A percentile compares a stretch with the other conserved stretches of the same genome.
Conservation (phyloP, 2,113 vertebrate genomes). For the Alethe diademata region DNA sequence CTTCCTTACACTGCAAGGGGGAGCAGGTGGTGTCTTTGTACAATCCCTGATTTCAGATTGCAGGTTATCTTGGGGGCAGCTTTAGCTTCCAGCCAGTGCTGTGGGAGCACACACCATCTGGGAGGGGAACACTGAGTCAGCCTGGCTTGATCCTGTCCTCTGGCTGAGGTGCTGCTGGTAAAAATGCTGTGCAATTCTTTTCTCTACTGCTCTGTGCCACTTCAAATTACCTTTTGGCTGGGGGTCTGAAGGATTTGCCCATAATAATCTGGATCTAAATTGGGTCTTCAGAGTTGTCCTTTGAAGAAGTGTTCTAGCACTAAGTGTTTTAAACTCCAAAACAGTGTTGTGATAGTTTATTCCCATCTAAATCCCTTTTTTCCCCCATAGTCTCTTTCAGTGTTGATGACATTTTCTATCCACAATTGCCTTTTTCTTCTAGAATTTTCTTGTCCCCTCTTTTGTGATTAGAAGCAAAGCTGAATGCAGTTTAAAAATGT, state of each 20-base stretch:
- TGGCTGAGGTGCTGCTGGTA: neutral
- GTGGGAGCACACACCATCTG: neutral
- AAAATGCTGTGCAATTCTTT: neutral
- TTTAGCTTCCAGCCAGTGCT: neutral
- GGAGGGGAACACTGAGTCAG: neutral
- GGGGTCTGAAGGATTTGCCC: neutral
- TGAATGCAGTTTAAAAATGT: neutral
- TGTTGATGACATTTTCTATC: neutral
- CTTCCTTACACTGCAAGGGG: neutral
- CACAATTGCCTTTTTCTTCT: neutral
- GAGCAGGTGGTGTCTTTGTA: slow-evolving; percentile 43
- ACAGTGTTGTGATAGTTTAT: neutral
- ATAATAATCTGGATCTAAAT: neutral
- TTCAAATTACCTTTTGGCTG: neutral
- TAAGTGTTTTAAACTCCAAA: neutral
- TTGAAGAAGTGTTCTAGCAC: neutral
- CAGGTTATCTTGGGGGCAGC: slow-evolving; percentile 6
- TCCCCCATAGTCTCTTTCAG: neutral
- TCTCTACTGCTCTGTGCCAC: neutral
- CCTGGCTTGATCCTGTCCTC: neutral
- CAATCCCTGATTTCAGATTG: neutral
- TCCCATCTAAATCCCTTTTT: neutral
- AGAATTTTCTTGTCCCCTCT: neutral
- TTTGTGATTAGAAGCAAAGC: neutral
- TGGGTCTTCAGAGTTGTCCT: neutral